Evolutionary conservation across 2,888 invertebrate species (phyloP), one percentile per base, ranked within the genome.

Genomic region (Glomeris marginata): DNA sequence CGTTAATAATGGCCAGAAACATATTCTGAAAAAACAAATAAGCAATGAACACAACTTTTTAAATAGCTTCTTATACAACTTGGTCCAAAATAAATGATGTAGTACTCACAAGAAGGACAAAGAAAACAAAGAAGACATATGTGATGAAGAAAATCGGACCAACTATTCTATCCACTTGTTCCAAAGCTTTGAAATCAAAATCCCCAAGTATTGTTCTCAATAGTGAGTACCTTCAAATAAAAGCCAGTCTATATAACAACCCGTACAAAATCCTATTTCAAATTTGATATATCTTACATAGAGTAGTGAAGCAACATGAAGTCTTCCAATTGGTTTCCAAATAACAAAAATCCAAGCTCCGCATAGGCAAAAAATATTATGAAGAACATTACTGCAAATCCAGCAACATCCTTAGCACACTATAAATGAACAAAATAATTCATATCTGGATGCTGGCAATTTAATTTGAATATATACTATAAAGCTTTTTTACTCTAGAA

Each of bases 1-100:
- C 83, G 62, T 79, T 81, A 57, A 84, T 81, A 61, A 84, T 84
- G 53, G 83, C 84, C 64, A 84, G 63, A 67, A 84, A 84, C 81
- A 84, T 82, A 65, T 83, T 83, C 77, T 77, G 58, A 13, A 60
- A 55, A 20, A 38, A 43, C 18, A 47, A 34, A n/a, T n/a, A n/a
- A n/a, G n/a, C n/a, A n/a, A n/a, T n/a, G n/a, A n/a, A n/a, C n/a
- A n/a, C 10, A 2, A 35, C 18, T 33, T n/a, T 40, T 41, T 11
- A 16, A 36, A 41, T 33, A 13, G 36, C 10, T 11, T 20, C 2
- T 4, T 3, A 5, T 15, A 5, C 16, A 5, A 5, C 21, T 20
- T n/a, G 21, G 13, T 41, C 6, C 11, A 15, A 15, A 51, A 56
- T 58, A 55, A 55, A 55, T 55, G 51, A 0, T 18, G 41, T 20